A percentile compares a stretch with the other conserved stretches of the same genome.
Conservation (phyloP, 1,140 invertebrate genomes). For the Potamilus streckersoni region DNA sequence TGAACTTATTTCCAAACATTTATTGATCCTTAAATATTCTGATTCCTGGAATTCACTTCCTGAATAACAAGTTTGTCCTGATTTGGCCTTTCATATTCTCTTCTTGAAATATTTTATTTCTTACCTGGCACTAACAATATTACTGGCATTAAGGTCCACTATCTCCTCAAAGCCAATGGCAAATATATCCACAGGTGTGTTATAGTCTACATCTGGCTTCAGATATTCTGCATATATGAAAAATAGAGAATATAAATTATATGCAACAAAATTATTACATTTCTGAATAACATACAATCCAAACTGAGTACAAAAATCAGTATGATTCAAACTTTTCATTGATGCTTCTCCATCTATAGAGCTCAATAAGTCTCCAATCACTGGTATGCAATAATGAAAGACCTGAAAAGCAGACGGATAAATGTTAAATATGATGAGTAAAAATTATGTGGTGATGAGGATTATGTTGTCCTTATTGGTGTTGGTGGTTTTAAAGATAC, state of each 20-base stretch:
- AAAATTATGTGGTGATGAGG: too few species aligned
- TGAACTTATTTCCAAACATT: background rate
- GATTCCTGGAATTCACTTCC: background rate
- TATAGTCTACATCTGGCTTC: constrained; percentile 70
- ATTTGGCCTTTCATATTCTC: background rate
- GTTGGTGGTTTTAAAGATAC: too few species aligned
- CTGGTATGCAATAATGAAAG: too few species aligned
- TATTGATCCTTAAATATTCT: background rate
- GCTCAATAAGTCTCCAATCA: too few species aligned
- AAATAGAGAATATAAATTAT: background rate
- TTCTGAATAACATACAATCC: background rate
- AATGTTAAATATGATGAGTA: too few species aligned
- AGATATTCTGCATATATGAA: constrained; percentile 17
- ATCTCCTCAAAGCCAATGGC: constrained; percentile 99
- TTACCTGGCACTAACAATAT: constrained; percentile 93
- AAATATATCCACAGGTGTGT: constrained; percentile 83
- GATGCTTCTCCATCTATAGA: too few species aligned
- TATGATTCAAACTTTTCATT: too few species aligned
- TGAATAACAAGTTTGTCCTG: constrained; percentile 1
- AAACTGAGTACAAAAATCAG: too few species aligned
- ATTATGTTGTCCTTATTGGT: too few species aligned
- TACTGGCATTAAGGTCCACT: constrained; percentile 98
- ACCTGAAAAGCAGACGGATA: too few species aligned
- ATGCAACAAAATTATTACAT: background rate
- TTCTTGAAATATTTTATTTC: background rate